Base-by-base conservation (phyloP, 35 echinoderm and acorn worm species). In the Ptychodera flava region DNA sequence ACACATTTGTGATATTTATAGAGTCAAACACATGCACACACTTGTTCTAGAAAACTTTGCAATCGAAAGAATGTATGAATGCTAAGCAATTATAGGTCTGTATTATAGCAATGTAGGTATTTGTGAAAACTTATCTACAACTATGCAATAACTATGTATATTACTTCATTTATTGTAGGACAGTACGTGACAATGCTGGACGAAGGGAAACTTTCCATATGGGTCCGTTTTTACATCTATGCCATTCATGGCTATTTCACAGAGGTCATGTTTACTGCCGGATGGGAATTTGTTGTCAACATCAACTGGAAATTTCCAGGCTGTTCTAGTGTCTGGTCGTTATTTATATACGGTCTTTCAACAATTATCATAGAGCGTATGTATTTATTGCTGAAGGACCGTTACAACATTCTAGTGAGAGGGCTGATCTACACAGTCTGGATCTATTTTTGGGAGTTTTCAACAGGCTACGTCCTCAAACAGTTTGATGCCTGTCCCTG, bases 251-350 rank as follows among this genome's bases (percentile, higher is more conserved):
- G 96, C 78, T 99, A 94, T 84, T 93, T 91, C 37, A 90, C 93
- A 1, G 96, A 99, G 85, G 91, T 99, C 1, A 99, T 99, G 96
- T 99, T 99, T 80, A 99, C 96, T 1, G 96, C 96, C 32, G 90
- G 76, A 30, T 99, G 96, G 96, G 96, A 99, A 85, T 99, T 99
- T 92, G 96, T 94, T 1, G 96, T 99, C 37, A 99, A 94, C 80
- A 76, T 92, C 64, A 99, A 99, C 77, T 92, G 84, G 88, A 92
- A 93, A 29, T 99, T 99, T 85, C 96, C 96, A 0, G 96, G 96
- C 0, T 88, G 91, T 0, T 94, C 96, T 1, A 99, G 96, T 31
- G 91, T 99, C 0, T 99, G 96, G 96, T 99, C 96, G 31, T 83
- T 99, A 22, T 92, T 94, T 79, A 99, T 99, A 64, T 99, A 99